These are phyloP conservation scores for Oreocharis arfaki DNA, from an alignment of 2,113 vertebrate species.

Conservation along the genomic window DNA sequence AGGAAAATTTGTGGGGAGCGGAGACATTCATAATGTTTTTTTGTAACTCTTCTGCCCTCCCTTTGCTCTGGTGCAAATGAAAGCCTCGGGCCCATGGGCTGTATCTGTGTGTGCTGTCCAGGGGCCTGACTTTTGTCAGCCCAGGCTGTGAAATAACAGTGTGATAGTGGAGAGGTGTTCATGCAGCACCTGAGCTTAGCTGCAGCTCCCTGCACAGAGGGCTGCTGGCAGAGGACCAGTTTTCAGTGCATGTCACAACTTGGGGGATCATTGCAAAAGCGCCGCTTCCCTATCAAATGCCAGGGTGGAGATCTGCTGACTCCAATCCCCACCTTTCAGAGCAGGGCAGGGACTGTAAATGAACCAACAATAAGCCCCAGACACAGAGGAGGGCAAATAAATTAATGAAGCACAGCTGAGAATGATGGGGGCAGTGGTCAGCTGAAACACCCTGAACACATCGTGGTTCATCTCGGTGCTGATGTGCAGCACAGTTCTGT, in stretches of 20 bases:
- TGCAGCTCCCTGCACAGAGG: neutral
- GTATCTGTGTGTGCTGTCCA: neutral
- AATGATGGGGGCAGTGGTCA: neutral
- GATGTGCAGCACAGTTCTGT: neutral
- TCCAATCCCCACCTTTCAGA: neutral
- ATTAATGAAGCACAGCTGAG: neutral
- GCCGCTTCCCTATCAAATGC: accelerated
- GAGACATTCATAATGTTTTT: neutral
- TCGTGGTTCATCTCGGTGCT: accelerated
- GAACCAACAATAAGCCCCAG: neutral
- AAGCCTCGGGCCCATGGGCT: neutral
- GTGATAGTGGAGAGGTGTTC: neutral
- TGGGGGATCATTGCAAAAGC: neutral
- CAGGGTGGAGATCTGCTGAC: neutral
- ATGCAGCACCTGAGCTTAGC: neutral
- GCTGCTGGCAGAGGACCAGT: neutral
- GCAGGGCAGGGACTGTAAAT: neutral
- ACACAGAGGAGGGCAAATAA: neutral
- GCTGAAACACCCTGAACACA: neutral
- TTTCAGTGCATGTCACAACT: neutral
- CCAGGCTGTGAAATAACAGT: neutral
- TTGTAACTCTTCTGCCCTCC: neutral
- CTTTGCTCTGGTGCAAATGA: neutral
- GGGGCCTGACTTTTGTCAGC: neutral
- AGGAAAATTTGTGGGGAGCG: neutral